phyloP scores from a whole-genome alignment of 2,888 invertebrate species.

The Bembecia ichneumoniformis region DNA sequence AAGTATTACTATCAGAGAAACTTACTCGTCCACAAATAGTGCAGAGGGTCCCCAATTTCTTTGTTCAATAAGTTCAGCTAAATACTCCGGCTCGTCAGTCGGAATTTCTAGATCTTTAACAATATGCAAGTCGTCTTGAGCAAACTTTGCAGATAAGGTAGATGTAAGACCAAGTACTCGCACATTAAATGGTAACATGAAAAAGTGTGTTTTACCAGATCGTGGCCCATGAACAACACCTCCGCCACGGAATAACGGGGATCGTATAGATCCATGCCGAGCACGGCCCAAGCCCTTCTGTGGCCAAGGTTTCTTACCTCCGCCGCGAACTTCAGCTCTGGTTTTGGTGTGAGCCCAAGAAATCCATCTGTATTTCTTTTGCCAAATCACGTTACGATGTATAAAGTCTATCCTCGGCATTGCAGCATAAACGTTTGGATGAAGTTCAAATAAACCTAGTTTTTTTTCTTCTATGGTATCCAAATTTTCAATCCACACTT shows the following conservation, averaged over 20 bases:
- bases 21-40: conserved; percentile 92
- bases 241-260: conserved; percentile 88
- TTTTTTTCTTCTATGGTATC: conserved; percentile 82
- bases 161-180: conserved; percentile 86
- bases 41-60: conserved; percentile 98
- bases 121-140: conserved; percentile 95
- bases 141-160: conserved; percentile 90
- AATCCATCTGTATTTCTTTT: conserved; percentile 84
- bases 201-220: conserved; percentile 91
- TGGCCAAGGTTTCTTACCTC: conserved; percentile 96
- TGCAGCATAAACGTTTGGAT: conserved; percentile 88
- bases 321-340: conserved; percentile 89
- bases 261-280: conserved; percentile 92
- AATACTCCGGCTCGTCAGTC: conserved; percentile 81
- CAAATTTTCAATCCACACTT: conserved; percentile 90
- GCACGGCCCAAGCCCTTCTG: conserved; percentile 95
- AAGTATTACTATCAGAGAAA: conserved; percentile 12
- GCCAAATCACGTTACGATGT: conserved; percentile 90
- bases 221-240: conserved; percentile 92
- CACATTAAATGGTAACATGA: conserved; percentile 87
- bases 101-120: conserved; percentile 91
- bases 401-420: conserved; percentile 90
- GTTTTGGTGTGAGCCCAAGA: conserved; percentile 84
- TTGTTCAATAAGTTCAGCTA: conserved; percentile 84
- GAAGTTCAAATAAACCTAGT: conserved; percentile 88